phyloP scores from a whole-genome alignment of 2,113 vertebrate species.

The Hydropotes inermis region DNA sequence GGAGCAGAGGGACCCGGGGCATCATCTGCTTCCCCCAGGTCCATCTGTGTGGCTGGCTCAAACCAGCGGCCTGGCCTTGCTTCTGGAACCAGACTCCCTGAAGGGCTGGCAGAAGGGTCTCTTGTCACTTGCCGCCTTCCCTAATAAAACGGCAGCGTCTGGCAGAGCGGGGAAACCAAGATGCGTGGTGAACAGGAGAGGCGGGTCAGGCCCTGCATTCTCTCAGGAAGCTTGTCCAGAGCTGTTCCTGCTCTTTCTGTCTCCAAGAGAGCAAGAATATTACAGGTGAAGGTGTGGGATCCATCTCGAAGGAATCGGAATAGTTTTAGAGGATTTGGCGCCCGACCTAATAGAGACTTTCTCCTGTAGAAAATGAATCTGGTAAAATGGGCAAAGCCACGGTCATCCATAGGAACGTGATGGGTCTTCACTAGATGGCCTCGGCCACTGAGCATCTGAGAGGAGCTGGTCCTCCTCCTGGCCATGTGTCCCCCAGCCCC shows the following conservation, averaged over 20 bases:
- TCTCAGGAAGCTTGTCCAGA: not conserved
- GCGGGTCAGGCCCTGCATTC: rapidly evolving
- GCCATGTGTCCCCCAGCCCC: rapidly evolving
- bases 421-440: rapidly evolving
- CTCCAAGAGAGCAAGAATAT: not conserved
- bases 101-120: not conserved
- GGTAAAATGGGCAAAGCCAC: not conserved
- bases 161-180: not conserved
- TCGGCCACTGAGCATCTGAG: not conserved
- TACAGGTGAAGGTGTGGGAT: rapidly evolving
- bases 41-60: not conserved
- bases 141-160: not conserved
- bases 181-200: rapidly evolving
- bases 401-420: rapidly evolving
- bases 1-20: not conserved
- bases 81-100: not conserved
- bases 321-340: not conserved
- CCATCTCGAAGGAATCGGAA: not conserved
- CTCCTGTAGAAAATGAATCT: not conserved
- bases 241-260: rapidly evolving
- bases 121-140: not conserved
- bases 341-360: rapidly evolving
- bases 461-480: not conserved
- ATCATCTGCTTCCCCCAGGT: not conserved
- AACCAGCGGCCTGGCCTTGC: not conserved